phyloP scores from a whole-genome alignment of 2,888 invertebrate genomes.

The Stenurella melanura region DNA sequence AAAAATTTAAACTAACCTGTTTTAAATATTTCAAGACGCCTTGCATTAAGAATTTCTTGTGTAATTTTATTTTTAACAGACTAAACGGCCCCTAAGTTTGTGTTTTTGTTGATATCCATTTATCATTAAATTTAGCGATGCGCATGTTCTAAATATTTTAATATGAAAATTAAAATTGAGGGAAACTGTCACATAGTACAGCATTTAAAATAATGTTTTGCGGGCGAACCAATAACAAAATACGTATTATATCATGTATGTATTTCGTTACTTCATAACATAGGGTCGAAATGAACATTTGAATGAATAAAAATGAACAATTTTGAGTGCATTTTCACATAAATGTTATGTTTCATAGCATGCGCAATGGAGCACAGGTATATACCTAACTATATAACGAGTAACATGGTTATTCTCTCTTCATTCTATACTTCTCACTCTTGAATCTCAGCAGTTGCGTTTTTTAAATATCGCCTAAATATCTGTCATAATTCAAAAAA shows the following conservation, averaged over 20 bases:
- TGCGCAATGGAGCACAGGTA: conserved; percentile 35
- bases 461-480: conserved; percentile 14
- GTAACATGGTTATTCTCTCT: conserved; percentile 53
- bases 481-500: conserved; percentile 41
- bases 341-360: conserved; percentile 19
- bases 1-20: too few species aligned
- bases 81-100: neutral
- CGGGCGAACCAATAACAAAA: neutral
- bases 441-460: conserved; percentile 36
- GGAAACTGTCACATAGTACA: neutral
- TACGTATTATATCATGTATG: neutral
- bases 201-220: neutral
- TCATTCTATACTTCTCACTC: conserved; percentile 54
- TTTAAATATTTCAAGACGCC: too few species aligned
- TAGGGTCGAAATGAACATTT: neutral
- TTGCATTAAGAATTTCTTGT: neutral
- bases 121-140: neutral
- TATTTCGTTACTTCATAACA: neutral
- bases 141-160: neutral
- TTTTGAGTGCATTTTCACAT: conserved; percentile 30
- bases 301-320: conserved; percentile 1
- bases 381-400: conserved; percentile 57
- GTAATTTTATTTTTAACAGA: neutral
- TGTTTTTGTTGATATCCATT: neutral
- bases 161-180: too few species aligned